These are phyloP conservation scores for Clarias fuscus DNA, from an alignment of 2,797 vertebrate genomes.

Conservation along the genomic window DNA sequence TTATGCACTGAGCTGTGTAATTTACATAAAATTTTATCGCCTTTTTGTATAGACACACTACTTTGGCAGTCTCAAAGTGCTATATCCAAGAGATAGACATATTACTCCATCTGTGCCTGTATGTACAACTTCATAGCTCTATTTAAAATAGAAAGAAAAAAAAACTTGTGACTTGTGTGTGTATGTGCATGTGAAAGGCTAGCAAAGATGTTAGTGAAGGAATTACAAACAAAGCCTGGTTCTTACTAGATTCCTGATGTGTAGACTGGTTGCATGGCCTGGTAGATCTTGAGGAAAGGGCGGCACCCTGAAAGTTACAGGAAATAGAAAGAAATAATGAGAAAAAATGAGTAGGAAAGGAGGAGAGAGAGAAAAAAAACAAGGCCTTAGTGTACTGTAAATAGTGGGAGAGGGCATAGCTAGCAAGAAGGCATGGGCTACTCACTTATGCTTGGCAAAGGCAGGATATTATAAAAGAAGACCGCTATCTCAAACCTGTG, in stretches of 20 bases:
- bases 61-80: background rate
- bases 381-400: slow-evolving; percentile 38
- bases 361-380: slow-evolving; percentile 31
- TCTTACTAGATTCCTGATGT: slow-evolving; percentile 99
- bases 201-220: slow-evolving; percentile 39
- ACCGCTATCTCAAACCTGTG: slow-evolving; percentile 1
- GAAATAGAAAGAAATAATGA: slow-evolving; percentile 26
- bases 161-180: slow-evolving; percentile 39
- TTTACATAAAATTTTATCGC: slow-evolving; percentile 17
- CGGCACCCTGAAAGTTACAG: slow-evolving; percentile 84
- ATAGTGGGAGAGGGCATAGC: background rate
- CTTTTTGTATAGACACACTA: slow-evolving; percentile 17
- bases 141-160: background rate
- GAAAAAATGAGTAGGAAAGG: slow-evolving; percentile 18
- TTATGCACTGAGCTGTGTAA: background rate
- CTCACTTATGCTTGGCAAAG: background rate
- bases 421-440: slow-evolving; percentile 1
- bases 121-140: slow-evolving; percentile 34
- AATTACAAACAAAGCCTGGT: slow-evolving; percentile 43
- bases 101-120: slow-evolving; percentile 15
- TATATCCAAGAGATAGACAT: slow-evolving; percentile 32
- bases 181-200: slow-evolving; percentile 18
- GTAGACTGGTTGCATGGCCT: slow-evolving; percentile 98
- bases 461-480: slow-evolving; percentile 3
- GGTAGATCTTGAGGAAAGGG: slow-evolving; percentile 98